Base-by-base conservation (phyloP, 2,113 vertebrate species). In the Alligator mississippiensis region DNA sequence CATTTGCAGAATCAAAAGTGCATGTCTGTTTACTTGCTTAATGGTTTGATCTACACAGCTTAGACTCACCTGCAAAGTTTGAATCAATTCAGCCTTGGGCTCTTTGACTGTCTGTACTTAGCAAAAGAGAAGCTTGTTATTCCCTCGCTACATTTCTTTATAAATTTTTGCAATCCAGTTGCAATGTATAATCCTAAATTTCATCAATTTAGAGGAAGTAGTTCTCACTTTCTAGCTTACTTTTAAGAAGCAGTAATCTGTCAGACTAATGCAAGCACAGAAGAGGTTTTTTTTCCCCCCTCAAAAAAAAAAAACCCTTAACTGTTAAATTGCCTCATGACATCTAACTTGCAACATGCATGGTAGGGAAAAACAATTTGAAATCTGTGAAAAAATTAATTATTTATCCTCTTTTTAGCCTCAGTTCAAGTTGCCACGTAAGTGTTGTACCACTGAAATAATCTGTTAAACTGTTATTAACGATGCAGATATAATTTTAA, bases 221-320 rank as follows among this genome's bases (percentile, higher is more conserved):
- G 4, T 72, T 64, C n/a, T 78, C 4, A 17, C 60, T 34, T 70
- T 18, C 27, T 86, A 68, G 80, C 6, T 8, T 21, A 28, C 54
- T 72, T 11, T 57, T 18, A 64, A 87, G 24, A 34, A 68, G 64
- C 54, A 83, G 12, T 21, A 70, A 87, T 16, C 55, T 78, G 57
- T 12, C 7, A 57, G 47, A 54, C n/a, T 54, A 74, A 90, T 38
- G 76, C 0, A 0, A 90, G 11, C 30, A 87, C 22, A 4, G 47
- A 47, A 47, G 47, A 2, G 30, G 66, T 55, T 77, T 76, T 61
- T 6, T 81, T 47, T 57, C 11, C 34, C 9, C 81, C 11, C 78
- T 82, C 72, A 58, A 76, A 88, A 89, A 60, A 47, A 72, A 72
- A 47, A 9, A 47, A 8, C 6, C 47, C 47, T 47, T 24, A 91